Percentiles rank a stretch among this genome's conserved stretches.
Evolutionary conservation across 1,140 invertebrate species (phyloP).

Genomic region (Gonatopus flavifemur): DNA sequence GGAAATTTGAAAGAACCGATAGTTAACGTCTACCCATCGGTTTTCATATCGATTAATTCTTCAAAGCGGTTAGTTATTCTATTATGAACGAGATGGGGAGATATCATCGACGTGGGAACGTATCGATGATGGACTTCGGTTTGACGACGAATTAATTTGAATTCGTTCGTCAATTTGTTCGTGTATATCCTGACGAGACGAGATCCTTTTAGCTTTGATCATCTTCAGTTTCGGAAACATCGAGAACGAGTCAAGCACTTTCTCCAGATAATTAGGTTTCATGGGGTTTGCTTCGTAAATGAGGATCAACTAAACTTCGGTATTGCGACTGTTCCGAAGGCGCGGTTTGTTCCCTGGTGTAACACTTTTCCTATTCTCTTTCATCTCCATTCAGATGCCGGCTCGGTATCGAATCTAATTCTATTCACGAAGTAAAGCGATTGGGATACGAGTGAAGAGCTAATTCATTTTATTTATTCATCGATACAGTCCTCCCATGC

Average conservation of each 20-base stretch:
- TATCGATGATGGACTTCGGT: background rate
- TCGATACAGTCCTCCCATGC: no score
- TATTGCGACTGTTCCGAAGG: slow-evolving; percentile 16
- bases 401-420: no score
- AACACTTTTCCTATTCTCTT: slow-evolving; percentile 14
- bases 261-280: slow-evolving; percentile 28
- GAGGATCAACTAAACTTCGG: slow-evolving; percentile 24
- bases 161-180: slow-evolving; percentile 11
- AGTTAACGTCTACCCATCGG: no score
- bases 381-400: no score
- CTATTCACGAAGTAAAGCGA: slow-evolving; percentile 12
- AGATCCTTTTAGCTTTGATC: slow-evolving; percentile 31
- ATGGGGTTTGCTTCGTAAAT: slow-evolving; percentile 21
- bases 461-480: slow-evolving; percentile 15
- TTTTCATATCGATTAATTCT: no score
- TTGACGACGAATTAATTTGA: slow-evolving; percentile 28
- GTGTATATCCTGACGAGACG: slow-evolving; percentile 16
- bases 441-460: background rate
- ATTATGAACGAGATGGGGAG: background rate
- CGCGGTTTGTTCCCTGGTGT: slow-evolving; percentile 4
- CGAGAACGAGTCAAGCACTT: slow-evolving; percentile 9
- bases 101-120: background rate
- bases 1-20: no score
- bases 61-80: no score
- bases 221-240: slow-evolving; percentile 8